Evolutionary conservation across 2,113 vertebrate genomes (phyloP).

Genomic region (Phylloscopus trochilus): DNA sequence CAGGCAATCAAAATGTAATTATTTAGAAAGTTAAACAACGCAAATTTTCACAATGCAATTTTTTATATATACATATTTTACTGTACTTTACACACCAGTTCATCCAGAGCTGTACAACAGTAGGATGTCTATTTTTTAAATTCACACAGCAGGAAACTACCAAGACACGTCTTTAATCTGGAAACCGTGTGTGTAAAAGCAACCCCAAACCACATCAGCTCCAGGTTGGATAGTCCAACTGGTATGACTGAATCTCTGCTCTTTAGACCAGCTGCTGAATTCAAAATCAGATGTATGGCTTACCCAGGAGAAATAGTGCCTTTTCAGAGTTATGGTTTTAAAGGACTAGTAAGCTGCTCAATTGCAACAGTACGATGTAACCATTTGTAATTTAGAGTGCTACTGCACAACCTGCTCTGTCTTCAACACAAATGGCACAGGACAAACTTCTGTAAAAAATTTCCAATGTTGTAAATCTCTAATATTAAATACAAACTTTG

Average conservation of each 20-base stretch:
- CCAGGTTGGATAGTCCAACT: not conserved
- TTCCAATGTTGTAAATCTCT: not conserved
- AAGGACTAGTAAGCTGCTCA: not conserved
- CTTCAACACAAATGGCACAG: not conserved
- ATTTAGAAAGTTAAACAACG: constrained; percentile 66
- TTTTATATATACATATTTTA: constrained; percentile 65
- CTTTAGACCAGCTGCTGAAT: not conserved
- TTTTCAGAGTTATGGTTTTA: not conserved
- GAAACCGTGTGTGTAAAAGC: not conserved
- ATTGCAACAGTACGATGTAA: not conserved
- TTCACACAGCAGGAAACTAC: not conserved
- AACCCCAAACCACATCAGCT: not conserved
- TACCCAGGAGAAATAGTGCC: not conserved
- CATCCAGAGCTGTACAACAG: constrained; percentile 7
- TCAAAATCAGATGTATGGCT: not conserved
- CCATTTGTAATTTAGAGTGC: not conserved
- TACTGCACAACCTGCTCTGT: not conserved
- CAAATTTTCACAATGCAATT: constrained; percentile 38
- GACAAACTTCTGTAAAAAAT: not conserved
- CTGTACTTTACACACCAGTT: constrained; percentile 43
- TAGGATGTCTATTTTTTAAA: not conserved
- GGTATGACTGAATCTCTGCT: not conserved
- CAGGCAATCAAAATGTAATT: constrained; percentile 52
- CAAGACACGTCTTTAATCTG: not conserved
- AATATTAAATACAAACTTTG: not conserved